Evolutionary conservation across 1,140 invertebrate genomes (phyloP).

Genomic region (Brachionus rubens): DNA sequence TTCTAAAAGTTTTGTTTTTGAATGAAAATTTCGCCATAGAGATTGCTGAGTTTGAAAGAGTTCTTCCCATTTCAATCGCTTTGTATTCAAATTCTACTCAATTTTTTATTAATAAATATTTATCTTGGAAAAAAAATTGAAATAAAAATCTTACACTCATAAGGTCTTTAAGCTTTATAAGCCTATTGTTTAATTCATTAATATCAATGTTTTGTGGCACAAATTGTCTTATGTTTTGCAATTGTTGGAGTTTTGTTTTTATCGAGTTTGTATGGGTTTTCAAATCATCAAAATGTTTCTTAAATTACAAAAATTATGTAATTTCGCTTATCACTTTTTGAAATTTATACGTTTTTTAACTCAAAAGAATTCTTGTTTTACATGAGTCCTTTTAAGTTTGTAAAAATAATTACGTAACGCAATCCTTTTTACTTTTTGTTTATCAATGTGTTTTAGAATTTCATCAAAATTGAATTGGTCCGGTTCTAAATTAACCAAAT

Average conservation of each 20-base stretch:
- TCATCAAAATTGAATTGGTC: constrained; percentile 40
- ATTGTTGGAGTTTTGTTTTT: constrained; percentile 19
- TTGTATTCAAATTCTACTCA: constrained; percentile 10
- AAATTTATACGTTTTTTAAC: background rate
- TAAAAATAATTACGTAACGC: too few relatives aligned
- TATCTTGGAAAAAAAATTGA: too few relatives aligned
- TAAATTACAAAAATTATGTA: background rate
- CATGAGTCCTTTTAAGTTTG: too few relatives aligned
- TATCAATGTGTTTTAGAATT: constrained; percentile 37
- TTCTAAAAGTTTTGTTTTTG: constrained; percentile 14
- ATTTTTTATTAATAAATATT: background rate
- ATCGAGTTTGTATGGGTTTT: background rate
- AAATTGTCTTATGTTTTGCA: background rate
- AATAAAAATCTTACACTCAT: background rate
- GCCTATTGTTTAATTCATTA: constrained; percentile 5
- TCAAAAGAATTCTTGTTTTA: background rate
- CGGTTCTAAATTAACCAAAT: constrained; percentile 18
- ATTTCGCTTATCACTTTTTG: too few relatives aligned
- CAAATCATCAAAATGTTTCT: constrained; percentile 35
- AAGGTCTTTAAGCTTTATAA: background rate
- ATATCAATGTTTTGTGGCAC: background rate
- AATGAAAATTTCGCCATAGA: constrained; percentile 41
- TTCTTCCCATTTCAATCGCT: constrained; percentile 43
- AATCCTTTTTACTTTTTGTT: constrained; percentile 29
- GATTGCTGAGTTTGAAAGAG: background rate